Evolutionary conservation across 2,113 vertebrate species (phyloP).

Genomic region (Oncorhynchus gorbuscha): DNA sequence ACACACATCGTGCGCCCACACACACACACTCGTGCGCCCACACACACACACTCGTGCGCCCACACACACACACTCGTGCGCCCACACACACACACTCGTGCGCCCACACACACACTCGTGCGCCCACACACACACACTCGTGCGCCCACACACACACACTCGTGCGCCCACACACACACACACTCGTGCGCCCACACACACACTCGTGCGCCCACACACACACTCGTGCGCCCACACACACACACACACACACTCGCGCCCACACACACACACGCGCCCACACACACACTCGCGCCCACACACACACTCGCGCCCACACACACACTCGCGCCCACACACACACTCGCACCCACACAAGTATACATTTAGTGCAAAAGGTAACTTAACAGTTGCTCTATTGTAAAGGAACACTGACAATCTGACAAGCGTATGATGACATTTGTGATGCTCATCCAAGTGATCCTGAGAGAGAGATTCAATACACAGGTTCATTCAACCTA

Average conservation of each 20-base stretch:
- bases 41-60: too few species aligned
- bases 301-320: too few species aligned
- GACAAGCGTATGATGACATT: conserved; percentile 13
- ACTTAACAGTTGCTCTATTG: background rate
- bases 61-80: too few species aligned
- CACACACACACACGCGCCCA: background rate
- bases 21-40: background rate
- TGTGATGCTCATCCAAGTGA: conserved; percentile 1
- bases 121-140: background rate
- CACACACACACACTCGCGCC: background rate
- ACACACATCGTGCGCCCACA: background rate
- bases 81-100: too few species aligned
- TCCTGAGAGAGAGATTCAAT: conserved; percentile 13
- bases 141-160: background rate
- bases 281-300: too few species aligned
- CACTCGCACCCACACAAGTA: background rate
- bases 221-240: background rate
- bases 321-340: background rate
- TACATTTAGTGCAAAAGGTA: too few species aligned
- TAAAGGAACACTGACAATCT: background rate
- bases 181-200: too few species aligned
- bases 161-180: too few species aligned
- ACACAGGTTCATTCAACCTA: conserved; percentile 6
- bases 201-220: too few species aligned
- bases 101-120: background rate